A percentile compares a stretch with the other conserved stretches of the same genome.
These are phyloP conservation scores for Parnassius glacialis DNA, from an alignment of 2,888 invertebrate genomes.

Conservation along the genomic window DNA sequence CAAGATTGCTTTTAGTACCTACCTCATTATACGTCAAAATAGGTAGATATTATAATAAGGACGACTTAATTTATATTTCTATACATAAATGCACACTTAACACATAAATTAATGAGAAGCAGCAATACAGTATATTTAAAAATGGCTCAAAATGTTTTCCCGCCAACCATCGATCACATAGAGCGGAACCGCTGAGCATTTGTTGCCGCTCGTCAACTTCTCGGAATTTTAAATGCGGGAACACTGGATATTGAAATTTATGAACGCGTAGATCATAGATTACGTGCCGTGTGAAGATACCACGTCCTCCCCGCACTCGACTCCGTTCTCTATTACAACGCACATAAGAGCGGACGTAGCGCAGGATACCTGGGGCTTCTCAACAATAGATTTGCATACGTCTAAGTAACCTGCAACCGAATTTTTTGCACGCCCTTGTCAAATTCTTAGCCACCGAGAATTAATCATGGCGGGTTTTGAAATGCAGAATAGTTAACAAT, in stretches of 20 bases:
- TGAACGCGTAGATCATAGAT: conserved; percentile 32
- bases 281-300: conserved; percentile 18
- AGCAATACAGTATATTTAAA: conserved; percentile 2
- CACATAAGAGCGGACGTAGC: background rate
- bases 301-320: conserved; percentile 8
- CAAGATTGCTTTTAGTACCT: too few species aligned
- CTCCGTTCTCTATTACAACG: background rate
- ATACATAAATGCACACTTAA: background rate
- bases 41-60: background rate
- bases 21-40: too few species aligned
- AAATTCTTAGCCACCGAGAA: conserved; percentile 32
- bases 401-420: conserved; percentile 27
- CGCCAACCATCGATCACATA: conserved; percentile 5
- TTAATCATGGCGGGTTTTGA: conserved; percentile 32
- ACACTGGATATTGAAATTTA: conserved; percentile 32
- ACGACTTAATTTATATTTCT: background rate
- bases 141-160: conserved; percentile 1
- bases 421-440: conserved; percentile 39
- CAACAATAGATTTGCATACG: conserved; percentile 43
- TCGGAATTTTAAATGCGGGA: conserved; percentile 15
- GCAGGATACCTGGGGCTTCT: conserved; percentile 8
- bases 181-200: conserved; percentile 12
- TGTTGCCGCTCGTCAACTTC: conserved; percentile 13
- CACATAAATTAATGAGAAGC: background rate
- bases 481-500: conserved; percentile 9